These are phyloP conservation scores for Pseudomyrmex cubaensis DNA, from an alignment of 1,140 invertebrate genomes.

Conservation along the genomic window DNA sequence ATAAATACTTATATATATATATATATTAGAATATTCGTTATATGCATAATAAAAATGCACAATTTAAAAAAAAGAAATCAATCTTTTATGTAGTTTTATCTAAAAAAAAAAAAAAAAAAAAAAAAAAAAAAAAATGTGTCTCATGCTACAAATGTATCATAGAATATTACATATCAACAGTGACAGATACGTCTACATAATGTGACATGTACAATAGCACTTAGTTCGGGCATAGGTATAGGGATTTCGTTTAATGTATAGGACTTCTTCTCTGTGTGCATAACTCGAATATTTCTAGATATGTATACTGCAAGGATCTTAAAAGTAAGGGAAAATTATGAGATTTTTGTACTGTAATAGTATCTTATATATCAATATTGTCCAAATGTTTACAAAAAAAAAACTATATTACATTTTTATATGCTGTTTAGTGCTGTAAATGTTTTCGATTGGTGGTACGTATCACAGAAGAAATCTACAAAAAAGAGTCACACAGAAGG, in stretches of 20 bases:
- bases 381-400: conserved; percentile 72
- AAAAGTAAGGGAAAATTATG: conserved; percentile 66
- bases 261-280: background rate
- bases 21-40: conserved; percentile 24
- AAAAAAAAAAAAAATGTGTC: conserved; percentile 38
- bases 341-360: conserved; percentile 71
- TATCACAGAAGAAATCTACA: conserved; percentile 74
- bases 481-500: conserved; percentile 49
- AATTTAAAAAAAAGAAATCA: conserved; percentile 10
- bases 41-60: conserved; percentile 53
- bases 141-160: conserved; percentile 68
- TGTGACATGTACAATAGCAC: conserved; percentile 46
- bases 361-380: conserved; percentile 74
- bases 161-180: conserved; percentile 71
- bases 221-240: conserved; percentile 11
- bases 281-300: conserved; percentile 36
- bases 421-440: conserved; percentile 63
- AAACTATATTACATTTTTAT: conserved; percentile 73
- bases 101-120: background rate
- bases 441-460: conserved; percentile 62
- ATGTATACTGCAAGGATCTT: conserved; percentile 65
- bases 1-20: no score
- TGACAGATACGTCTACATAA: conserved; percentile 59
- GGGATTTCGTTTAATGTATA: background rate
- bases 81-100: conserved; percentile 22